Evolutionary conservation across 2,888 invertebrate species (phyloP).

Genomic region (Ypsolopha sequella): DNA sequence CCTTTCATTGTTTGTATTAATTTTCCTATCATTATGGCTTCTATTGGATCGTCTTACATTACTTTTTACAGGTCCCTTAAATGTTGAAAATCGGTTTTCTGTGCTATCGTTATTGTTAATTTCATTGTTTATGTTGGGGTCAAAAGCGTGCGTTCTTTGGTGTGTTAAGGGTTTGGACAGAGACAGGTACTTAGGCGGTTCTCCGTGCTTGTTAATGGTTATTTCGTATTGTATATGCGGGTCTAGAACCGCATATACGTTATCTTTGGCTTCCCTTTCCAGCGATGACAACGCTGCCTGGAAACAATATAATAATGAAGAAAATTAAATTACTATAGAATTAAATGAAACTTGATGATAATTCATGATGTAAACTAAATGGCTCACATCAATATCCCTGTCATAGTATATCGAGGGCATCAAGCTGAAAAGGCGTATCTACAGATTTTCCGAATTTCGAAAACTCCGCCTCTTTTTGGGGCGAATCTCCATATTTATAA

Average conservation of each 20-base stretch:
- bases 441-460: too few relatives aligned
- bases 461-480: too few relatives aligned
- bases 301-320: slow-evolving; percentile 14
- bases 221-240: slow-evolving; percentile 69
- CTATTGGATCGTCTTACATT: slow-evolving; percentile 31
- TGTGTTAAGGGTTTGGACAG: slow-evolving; percentile 63
- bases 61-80: slow-evolving; percentile 18
- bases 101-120: slow-evolving; percentile 40
- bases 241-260: slow-evolving; percentile 66
- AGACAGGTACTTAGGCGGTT: slow-evolving; percentile 64
- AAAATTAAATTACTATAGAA: too few relatives aligned
- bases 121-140: slow-evolving; percentile 41
- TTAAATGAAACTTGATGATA: too few relatives aligned
- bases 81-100: slow-evolving; percentile 38
- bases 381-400: too few relatives aligned
- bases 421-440: too few relatives aligned
- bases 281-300: slow-evolving; percentile 61
- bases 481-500: too few relatives aligned
- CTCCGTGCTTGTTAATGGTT: slow-evolving; percentile 65
- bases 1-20: slow-evolving; percentile 24
- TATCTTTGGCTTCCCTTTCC: slow-evolving; percentile 69
- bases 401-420: too few relatives aligned
- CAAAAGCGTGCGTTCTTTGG: slow-evolving; percentile 61
- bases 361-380: too few relatives aligned
- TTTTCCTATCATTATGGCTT: slow-evolving; percentile 26